phyloP scores from a whole-genome alignment of 2,113 vertebrate species.

The Tetraodon nigroviridis region DNA sequence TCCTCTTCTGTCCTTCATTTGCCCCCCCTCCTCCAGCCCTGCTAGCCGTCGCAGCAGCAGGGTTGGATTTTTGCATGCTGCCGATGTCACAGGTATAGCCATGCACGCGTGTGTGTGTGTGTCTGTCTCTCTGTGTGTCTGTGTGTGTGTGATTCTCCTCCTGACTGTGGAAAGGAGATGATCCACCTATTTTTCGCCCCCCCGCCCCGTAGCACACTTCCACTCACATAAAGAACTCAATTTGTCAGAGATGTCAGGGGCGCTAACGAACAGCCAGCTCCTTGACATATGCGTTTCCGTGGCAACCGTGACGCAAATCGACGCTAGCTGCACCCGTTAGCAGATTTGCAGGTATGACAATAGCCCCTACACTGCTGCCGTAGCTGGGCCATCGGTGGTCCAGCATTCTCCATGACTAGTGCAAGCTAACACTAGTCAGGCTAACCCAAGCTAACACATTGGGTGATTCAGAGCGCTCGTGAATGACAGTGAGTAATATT shows the following conservation, averaged over 20 bases:
- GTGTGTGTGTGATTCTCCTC: constrained; percentile 25
- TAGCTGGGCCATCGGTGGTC: constrained; percentile 57
- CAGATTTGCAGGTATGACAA: constrained; percentile 35
- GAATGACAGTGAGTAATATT: constrained; percentile 53
- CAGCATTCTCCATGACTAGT: constrained; percentile 24
- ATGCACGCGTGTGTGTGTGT: not conserved
- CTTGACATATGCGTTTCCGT: constrained; percentile 47
- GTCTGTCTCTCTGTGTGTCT: too few relatives aligned
- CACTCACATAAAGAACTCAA: constrained; percentile 75
- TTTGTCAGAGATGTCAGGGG: constrained; percentile 78
- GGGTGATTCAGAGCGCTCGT: constrained; percentile 1
- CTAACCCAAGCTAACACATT: not conserved
- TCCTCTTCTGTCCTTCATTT: constrained; percentile 30
- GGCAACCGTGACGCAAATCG: constrained; percentile 33
- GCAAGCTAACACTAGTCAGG: constrained; percentile 4
- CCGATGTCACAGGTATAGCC: constrained; percentile 45
- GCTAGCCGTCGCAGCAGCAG: constrained; percentile 24
- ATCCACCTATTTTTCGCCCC: constrained; percentile 32
- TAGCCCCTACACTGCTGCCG: constrained; percentile 32
- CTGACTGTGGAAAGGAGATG: constrained; percentile 54
- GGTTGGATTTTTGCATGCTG: constrained; percentile 13
- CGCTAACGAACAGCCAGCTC: constrained; percentile 67
- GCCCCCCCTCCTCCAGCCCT: constrained; percentile 43
- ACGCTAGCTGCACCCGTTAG: constrained; percentile 31
- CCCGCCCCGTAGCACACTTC: constrained; percentile 58